phyloP scores from a whole-genome alignment of 1,140 invertebrate genomes.

The Maconellicoccus hirsutus region DNA sequence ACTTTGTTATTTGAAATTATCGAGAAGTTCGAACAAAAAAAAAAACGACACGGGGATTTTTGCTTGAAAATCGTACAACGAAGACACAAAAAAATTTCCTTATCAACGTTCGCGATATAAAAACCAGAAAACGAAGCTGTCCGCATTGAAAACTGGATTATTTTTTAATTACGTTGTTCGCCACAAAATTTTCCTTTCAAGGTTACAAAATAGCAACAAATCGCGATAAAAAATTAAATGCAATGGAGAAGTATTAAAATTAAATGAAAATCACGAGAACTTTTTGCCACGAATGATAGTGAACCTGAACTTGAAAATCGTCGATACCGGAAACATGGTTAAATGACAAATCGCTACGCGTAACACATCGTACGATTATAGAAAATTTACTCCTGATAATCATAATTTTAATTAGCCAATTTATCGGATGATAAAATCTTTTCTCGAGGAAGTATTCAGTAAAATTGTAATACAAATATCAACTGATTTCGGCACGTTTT shows the following conservation, averaged over 20 bases:
- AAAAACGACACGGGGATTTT: too few relatives aligned
- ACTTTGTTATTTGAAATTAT: not conserved
- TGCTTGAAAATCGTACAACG: too few relatives aligned
- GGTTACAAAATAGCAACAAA: not conserved
- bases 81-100: too few relatives aligned
- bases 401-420: too few relatives aligned
- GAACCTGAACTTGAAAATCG: not conserved
- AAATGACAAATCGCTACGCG: not conserved
- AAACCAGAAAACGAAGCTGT: not conserved
- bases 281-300: not conserved
- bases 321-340: constrained; percentile 1
- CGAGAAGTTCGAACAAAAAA: not conserved
- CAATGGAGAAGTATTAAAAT: not conserved
- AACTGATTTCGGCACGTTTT: too few relatives aligned
- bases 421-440: too few relatives aligned
- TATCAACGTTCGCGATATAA: too few relatives aligned
- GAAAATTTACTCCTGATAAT: too few relatives aligned
- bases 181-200: constrained; percentile 14
- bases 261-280: not conserved
- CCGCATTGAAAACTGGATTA: not conserved
- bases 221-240: not conserved
- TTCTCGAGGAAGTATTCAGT: too few relatives aligned
- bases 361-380: not conserved
- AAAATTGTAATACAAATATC: too few relatives aligned
- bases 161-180: constrained; percentile 9